Base-by-base conservation (phyloP, 2,113 vertebrate genomes). In the Psilopogon haemacephalus region DNA sequence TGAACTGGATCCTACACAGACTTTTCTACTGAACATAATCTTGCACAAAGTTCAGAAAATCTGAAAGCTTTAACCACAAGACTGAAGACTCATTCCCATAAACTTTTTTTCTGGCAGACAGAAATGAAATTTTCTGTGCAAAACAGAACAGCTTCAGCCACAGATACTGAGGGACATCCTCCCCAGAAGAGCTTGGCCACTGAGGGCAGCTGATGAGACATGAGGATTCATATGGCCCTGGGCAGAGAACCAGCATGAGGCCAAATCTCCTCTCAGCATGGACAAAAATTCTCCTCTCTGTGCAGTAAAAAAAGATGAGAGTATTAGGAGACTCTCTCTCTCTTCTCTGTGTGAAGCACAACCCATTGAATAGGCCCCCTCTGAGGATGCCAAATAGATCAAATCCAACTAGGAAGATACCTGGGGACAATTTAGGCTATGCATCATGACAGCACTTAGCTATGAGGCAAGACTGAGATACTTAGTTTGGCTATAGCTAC, bases 31-130 rank as follows among this genome's bases (percentile, higher is more conserved):
- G 71, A 73, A 70, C 17, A 24, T 44, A 46, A 15, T 77, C 92
- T 92, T 86, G 46, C 33, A 28, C 70, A 23, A 90, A 88, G 52
- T 83, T 86, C 40, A 77, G 73, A 84, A 50, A 90, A 83, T 90
- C 48, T 91, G 52, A 84, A 86, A 74, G n/a, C 8, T 33, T 88
- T 76, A 85, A 88, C 69, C 56, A 52, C 70, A 84, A 72, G 70
- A 56, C 35, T 75, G 55, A 93, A 86, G 81, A 78, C 54, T 89
- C 24, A 54, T 84, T 96, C 73, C 21, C n/a, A 71, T 64, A 68
- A 80, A 75, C 58, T 18, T 11, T 77, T 27, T 73, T 24, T 46
- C 52, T 91, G 58, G 35, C 72, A 93, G 58, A 68, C 27, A 87
- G 44, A 69, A 78, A 54, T 40, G 0, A 72, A 12, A 40, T 89